A percentile compares a stretch with the other conserved stretches of the same genome.
Conservation (phyloP, 2,113 vertebrate species). For the Pagrus major region DNA sequence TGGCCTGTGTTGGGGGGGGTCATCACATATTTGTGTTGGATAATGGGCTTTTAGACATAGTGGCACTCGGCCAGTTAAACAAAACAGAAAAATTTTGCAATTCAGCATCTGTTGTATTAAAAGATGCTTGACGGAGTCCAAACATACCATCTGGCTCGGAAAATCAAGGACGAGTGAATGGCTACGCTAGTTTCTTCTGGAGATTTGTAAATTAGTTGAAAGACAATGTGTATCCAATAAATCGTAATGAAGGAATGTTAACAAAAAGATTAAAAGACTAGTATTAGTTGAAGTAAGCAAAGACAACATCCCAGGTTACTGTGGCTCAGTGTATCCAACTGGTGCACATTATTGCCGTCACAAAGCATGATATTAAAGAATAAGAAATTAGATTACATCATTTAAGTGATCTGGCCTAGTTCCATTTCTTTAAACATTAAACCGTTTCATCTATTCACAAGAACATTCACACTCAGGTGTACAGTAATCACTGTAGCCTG, state of each 20-base stretch:
- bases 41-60: constrained; percentile 69
- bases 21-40: constrained; percentile 70
- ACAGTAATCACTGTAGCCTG: constrained; percentile 13
- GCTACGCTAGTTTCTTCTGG: constrained; percentile 43
- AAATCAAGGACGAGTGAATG: constrained; percentile 67
- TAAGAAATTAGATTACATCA: background rate
- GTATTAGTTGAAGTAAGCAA: background rate
- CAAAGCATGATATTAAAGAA: constrained; percentile 14
- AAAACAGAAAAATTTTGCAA: constrained; percentile 62
- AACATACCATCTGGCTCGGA: constrained; percentile 71
- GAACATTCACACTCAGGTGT: constrained; percentile 22
- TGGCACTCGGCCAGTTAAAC: constrained; percentile 47
- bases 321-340: background rate
- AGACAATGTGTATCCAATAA: constrained; percentile 44
- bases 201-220: constrained; percentile 48
- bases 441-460: constrained; percentile 3
- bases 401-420: background rate
- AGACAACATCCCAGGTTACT: background rate
- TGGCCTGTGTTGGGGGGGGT: no score
- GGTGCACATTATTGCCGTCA: background rate
- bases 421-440: constrained; percentile 32
- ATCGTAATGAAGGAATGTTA: constrained; percentile 2
- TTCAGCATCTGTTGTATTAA: constrained; percentile 70
- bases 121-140: constrained; percentile 59
- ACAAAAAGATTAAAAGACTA: background rate